Evolutionary conservation across 1,140 invertebrate genomes (phyloP), one percentile per base, ranked within the genome.

Genomic region (Lasioglossum albipes): DNA sequence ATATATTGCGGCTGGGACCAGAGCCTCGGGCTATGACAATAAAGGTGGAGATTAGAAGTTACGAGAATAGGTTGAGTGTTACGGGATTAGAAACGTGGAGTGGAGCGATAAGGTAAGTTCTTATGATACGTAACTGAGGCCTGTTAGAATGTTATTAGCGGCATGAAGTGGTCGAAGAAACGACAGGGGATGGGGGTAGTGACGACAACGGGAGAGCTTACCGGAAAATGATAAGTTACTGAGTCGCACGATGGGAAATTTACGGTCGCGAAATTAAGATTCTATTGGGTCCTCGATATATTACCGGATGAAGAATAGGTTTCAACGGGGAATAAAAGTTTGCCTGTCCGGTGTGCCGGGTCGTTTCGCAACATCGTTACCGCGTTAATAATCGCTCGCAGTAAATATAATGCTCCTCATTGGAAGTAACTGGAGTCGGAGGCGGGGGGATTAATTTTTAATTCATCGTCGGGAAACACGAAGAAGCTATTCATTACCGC

Each of bases 21-120:
- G 62, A 52, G 27, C 16, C 45, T 49, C 52, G 36, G 61, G 13
- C 27, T 16, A 49, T 57, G 61, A 79, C 70, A 74, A 57, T 74
- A 74, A 79, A 45, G 62, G 69, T 64, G 31, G 27, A 66, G 77
- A 79, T 74, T 79, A 57, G 70, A 74, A 79, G 61, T 79, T 79
- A 66, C 20, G 77, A 42, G 67, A 66, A 77, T 70, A 70, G 65
- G 49, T 22, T 77, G 57, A n/a, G 20, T 12, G 57, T 18, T 42
- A 27, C 18, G 62, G 71, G 77, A 79, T 79, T 79, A 79, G 77
- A 36, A 79, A 66, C 49, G 62, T 74, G 70, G 49, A 67, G 62
- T 52, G 13, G 18, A 5, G 12, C 42, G 70, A 79, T 79, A 79
- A 79, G 49, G 62, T n/a, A n/a, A n/a, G 49, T 54, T 66, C 70